Percentiles rank a stretch among this genome's conserved stretches.
phyloP scores from a whole-genome alignment of 2,888 invertebrate species.

The Germaria angustata region DNA sequence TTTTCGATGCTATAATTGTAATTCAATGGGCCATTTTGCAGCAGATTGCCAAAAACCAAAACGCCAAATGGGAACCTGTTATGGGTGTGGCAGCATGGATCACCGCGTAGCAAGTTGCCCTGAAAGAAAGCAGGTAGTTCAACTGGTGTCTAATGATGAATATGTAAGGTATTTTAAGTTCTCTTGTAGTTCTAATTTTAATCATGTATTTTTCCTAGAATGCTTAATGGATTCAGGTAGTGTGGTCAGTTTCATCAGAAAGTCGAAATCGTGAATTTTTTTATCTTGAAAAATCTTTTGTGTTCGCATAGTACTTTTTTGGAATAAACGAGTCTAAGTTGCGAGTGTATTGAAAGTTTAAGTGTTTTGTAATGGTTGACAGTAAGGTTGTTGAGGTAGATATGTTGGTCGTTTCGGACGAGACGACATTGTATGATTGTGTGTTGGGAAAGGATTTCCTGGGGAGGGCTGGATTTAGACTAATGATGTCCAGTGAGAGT shows the following conservation, averaged over 20 bases:
- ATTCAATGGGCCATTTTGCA: too few species aligned
- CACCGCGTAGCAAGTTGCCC: too few species aligned
- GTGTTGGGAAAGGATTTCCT: constrained; percentile 28
- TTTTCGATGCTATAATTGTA: too few species aligned
- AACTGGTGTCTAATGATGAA: too few species aligned
- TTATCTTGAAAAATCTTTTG: neutral
- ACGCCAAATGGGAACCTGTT: too few species aligned
- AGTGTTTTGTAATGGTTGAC: neutral
- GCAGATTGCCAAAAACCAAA: too few species aligned
- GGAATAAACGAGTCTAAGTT: constrained; percentile 23
- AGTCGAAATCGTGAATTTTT: too few species aligned
- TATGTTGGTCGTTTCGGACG: constrained; percentile 6
- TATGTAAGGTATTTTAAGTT: too few species aligned
- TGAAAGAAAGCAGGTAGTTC: too few species aligned
- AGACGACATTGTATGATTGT: neutral
- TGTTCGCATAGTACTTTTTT: neutral
- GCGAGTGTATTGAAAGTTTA: constrained; percentile 12
- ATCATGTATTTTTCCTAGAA: constrained; percentile 21
- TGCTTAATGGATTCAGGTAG: constrained; percentile 30
- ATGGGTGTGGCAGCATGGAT: too few species aligned
- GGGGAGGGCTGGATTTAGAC: neutral
- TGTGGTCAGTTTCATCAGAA: constrained; percentile 13
- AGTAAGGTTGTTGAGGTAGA: constrained; percentile 18
- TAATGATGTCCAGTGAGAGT: neutral
- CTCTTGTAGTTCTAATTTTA: too few species aligned